These are phyloP conservation scores for Lepidocyrtinus sp. DNA, from an alignment of 2,888 invertebrate genomes.

Conservation along the genomic window DNA sequence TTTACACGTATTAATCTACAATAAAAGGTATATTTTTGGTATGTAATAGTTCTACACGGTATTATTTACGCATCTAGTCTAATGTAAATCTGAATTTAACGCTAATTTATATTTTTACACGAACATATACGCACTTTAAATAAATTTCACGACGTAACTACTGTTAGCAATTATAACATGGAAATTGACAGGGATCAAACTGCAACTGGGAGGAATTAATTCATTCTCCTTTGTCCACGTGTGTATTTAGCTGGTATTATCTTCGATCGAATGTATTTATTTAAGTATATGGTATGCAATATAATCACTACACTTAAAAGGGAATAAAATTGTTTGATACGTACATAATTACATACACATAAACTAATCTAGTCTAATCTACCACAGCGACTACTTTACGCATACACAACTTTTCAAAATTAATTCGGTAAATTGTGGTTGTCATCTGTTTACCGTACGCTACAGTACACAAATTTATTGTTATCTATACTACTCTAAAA, in stretches of 20 bases:
- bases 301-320: background rate
- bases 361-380: slow-evolving; percentile 10
- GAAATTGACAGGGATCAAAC: no score
- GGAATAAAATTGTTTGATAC: no score
- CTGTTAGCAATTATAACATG: slow-evolving; percentile 13
- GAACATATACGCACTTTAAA: background rate
- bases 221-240: no score
- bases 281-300: no score
- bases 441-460: slow-evolving; percentile 11
- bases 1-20: background rate
- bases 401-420: background rate
- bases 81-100: background rate
- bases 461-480: slow-evolving; percentile 18
- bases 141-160: slow-evolving; percentile 7
- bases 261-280: no score
- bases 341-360: no score
- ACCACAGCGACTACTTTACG: background rate
- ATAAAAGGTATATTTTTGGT: background rate
- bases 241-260: no score
- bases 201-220: no score
- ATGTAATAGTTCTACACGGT: background rate
- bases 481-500: no score
- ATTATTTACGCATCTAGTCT: background rate
- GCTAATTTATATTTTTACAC: background rate
- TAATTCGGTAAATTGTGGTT: slow-evolving; percentile 6